These are phyloP conservation scores for Nansenia antarctica DNA, from an alignment of 2,113 vertebrate species.

Conservation along the genomic window DNA sequence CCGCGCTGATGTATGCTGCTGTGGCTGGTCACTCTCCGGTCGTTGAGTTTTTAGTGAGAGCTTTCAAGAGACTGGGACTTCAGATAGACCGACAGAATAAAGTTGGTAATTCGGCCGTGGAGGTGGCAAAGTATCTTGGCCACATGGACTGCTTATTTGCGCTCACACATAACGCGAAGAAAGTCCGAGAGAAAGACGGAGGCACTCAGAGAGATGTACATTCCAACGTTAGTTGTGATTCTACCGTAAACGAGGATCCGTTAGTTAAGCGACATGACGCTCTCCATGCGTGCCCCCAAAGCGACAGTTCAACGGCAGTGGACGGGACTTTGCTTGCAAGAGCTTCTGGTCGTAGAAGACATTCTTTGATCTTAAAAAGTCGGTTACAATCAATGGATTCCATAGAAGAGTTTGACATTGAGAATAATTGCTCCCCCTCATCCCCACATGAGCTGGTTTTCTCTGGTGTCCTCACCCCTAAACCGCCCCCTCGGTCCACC, in stretches of 20 bases:
- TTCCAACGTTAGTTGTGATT: neutral
- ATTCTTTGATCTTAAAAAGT: constrained; percentile 22
- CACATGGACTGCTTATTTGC: constrained; percentile 66
- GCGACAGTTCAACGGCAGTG: neutral
- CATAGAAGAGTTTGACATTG: constrained; percentile 67
- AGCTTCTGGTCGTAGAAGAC: constrained; percentile 5
- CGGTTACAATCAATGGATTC: constrained; percentile 66
- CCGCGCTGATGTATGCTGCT: constrained; percentile 65
- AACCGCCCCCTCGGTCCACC: constrained; percentile 17
- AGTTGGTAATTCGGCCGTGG: constrained; percentile 70
- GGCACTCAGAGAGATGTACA: constrained; percentile 4
- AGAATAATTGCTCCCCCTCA: constrained; percentile 26
- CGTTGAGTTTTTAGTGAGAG: constrained; percentile 70
- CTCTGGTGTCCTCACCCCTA: constrained; percentile 40
- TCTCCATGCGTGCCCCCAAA: constrained; percentile 1
- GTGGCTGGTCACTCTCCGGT: constrained; percentile 60
- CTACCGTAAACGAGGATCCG: constrained; percentile 1
- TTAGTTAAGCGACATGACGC: constrained; percentile 12
- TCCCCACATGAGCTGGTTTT: constrained; percentile 25
- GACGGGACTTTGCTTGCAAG: neutral
- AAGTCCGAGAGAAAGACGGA: neutral
- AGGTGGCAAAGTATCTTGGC: constrained; percentile 71
- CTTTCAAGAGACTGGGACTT: constrained; percentile 75
- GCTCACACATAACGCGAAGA: constrained; percentile 50
- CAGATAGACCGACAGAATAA: constrained; percentile 71